Evolutionary conservation across 2,797 vertebrate species (phyloP).

Genomic region (Rousettus madagascariensis): DNA sequence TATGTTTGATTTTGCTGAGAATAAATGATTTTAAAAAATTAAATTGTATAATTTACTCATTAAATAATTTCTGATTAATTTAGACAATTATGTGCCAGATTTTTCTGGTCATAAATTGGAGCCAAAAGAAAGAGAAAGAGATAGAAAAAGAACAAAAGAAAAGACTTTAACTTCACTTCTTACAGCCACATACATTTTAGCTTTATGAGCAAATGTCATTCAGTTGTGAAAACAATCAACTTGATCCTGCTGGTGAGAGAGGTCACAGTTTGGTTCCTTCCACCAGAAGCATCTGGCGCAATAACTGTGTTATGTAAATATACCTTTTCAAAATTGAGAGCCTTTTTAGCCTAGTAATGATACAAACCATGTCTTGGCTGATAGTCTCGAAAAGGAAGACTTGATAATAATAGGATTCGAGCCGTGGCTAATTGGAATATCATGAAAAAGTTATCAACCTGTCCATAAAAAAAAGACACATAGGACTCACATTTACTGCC

Average conservation of each 20-base stretch:
- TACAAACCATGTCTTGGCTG: not conserved
- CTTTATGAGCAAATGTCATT: slow-evolving; percentile 14
- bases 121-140: not conserved
- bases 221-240: slow-evolving; percentile 38
- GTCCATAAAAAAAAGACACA: not conserved
- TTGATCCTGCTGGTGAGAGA: slow-evolving; percentile 41
- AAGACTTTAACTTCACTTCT: slow-evolving; percentile 1
- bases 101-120: not conserved
- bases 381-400: not conserved
- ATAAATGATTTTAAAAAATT: slow-evolving; percentile 87
- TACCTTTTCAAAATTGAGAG: not conserved
- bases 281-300: not conserved
- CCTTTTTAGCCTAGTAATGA: not conserved
- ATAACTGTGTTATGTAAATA: slow-evolving; percentile 18
- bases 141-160: not conserved
- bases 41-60: slow-evolving; percentile 64
- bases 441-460: not conserved
- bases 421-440: not conserved
- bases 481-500: not conserved
- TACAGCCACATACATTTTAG: slow-evolving; percentile 40
- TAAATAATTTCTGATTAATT: slow-evolving; percentile 29
- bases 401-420: not conserved
- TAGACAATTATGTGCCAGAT: not conserved
- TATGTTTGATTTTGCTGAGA: slow-evolving; percentile 85
- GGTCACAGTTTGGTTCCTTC: not conserved